These are phyloP conservation scores for Spilarctia lutea DNA, from an alignment of 2,888 invertebrate genomes.

Conservation along the genomic window DNA sequence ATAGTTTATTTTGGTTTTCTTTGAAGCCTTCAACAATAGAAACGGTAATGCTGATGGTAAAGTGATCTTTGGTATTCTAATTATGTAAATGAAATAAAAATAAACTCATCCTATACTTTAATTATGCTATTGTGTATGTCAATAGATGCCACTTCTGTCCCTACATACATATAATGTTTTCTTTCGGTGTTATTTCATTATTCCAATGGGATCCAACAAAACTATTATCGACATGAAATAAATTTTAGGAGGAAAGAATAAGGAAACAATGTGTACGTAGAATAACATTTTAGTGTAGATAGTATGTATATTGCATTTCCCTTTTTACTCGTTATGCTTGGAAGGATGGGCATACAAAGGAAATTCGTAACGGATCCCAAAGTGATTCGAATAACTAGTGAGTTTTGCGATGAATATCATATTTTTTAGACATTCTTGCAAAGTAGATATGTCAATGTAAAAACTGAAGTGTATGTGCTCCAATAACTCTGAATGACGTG, in stretches of 20 bases:
- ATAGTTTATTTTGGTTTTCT: constrained; percentile 68
- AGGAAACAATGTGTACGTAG: constrained; percentile 47
- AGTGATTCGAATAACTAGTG: constrained; percentile 41
- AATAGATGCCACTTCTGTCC: not conserved
- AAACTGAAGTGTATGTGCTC: constrained; percentile 36
- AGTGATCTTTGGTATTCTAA: constrained; percentile 18
- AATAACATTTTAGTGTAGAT: constrained; percentile 38
- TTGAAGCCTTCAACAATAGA: constrained; percentile 48
- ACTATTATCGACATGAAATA: constrained; percentile 20
- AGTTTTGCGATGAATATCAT: constrained; percentile 49
- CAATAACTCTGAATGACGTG: constrained; percentile 39
- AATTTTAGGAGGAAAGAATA: constrained; percentile 39
- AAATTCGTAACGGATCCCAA: constrained; percentile 36
- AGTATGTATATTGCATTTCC: constrained; percentile 41
- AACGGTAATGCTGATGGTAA: constrained; percentile 21
- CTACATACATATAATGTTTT: no score
- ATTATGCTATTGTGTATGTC: not conserved
- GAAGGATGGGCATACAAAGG: constrained; percentile 49
- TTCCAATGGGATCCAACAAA: constrained; percentile 5
- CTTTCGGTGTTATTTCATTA: not conserved
- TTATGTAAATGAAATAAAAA: constrained; percentile 16
- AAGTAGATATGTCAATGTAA: constrained; percentile 42
- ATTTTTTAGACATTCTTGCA: constrained; percentile 37
- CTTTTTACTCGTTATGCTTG: constrained; percentile 56
- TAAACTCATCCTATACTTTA: not conserved